Conservation (phyloP, 1,140 invertebrate genomes). For the Heliconius congener region DNA sequence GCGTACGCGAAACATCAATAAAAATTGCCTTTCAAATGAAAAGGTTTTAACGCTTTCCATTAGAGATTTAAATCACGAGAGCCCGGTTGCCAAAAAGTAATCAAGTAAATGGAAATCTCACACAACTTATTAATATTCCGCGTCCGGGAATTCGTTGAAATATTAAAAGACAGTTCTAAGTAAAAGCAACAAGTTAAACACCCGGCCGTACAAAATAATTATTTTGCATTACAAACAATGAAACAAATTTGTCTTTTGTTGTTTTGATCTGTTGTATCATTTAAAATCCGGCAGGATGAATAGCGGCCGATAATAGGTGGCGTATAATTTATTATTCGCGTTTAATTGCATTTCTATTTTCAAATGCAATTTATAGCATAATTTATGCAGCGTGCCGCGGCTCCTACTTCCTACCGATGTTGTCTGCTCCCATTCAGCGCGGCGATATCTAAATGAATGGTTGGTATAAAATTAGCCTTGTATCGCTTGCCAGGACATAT, state of each 20-base stretch:
- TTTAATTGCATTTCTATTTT: slow-evolving; percentile 63
- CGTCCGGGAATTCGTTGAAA: slow-evolving; percentile 32
- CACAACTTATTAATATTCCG: slow-evolving; percentile 42
- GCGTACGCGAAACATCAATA: slow-evolving; percentile 17
- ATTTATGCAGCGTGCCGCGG: slow-evolving; percentile 56
- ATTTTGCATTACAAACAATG: slow-evolving; percentile 45
- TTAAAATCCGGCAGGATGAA: slow-evolving; percentile 52
- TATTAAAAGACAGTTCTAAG: slow-evolving; percentile 40
- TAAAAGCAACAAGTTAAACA: slow-evolving; percentile 45
- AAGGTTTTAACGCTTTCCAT: slow-evolving; percentile 28
- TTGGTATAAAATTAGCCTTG: slow-evolving; percentile 71
- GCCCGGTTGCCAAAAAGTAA: slow-evolving; percentile 35
- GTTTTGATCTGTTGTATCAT: slow-evolving; percentile 41
- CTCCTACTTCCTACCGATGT: slow-evolving; percentile 58
- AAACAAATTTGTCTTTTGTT: slow-evolving; percentile 46
- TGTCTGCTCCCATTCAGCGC: slow-evolving; percentile 69
- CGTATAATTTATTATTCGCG: slow-evolving; percentile 52
- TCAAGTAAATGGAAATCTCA: slow-evolving; percentile 41
- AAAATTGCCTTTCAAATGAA: slow-evolving; percentile 24
- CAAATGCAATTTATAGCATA: slow-evolving; percentile 61
- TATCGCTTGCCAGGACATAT: slow-evolving; percentile 72
- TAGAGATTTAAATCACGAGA: slow-evolving; percentile 35
- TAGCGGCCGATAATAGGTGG: slow-evolving; percentile 47
- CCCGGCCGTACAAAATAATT: slow-evolving; percentile 44
- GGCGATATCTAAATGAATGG: slow-evolving; percentile 71